Conservation (phyloP, 2,888 invertebrate species). For the Tridacna crocea region DNA sequence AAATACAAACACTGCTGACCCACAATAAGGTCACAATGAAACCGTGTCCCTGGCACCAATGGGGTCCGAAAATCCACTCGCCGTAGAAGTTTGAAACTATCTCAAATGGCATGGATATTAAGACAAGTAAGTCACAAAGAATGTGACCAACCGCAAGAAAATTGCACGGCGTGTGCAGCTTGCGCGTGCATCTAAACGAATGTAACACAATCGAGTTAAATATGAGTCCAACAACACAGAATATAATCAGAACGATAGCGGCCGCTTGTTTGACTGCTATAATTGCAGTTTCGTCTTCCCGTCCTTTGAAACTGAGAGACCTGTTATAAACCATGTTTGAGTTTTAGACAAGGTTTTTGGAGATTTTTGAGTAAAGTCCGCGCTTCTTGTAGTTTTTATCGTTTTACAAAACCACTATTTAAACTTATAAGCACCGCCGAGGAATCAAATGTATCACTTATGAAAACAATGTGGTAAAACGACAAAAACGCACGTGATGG, state of each 20-base stretch:
- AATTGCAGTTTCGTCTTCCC: constrained; percentile 9
- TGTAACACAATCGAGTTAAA: constrained; percentile 36
- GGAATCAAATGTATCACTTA: too few relatives aligned
- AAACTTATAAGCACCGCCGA: not conserved
- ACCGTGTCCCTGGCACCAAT: constrained; percentile 40
- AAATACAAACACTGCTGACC: constrained; percentile 38
- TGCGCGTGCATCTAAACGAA: constrained; percentile 27
- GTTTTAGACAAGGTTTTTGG: too few relatives aligned
- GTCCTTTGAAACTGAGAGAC: constrained; percentile 8
- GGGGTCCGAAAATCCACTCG: constrained; percentile 38
- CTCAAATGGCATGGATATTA: constrained; percentile 39
- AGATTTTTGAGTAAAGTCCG: too few relatives aligned
- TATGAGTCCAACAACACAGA: constrained; percentile 23
- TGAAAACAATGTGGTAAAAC: too few relatives aligned
- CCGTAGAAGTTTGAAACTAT: constrained; percentile 41
- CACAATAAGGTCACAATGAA: constrained; percentile 37
- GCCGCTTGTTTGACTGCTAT: constrained; percentile 6
- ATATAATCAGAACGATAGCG: constrained; percentile 20
- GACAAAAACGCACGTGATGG: too few relatives aligned
- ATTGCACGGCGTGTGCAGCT: constrained; percentile 44
- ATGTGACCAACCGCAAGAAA: constrained; percentile 42
- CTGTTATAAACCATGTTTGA: constrained; percentile 7
- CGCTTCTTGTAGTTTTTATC: too few relatives aligned
- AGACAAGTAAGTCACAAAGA: constrained; percentile 28
- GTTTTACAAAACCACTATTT: too few relatives aligned